Percentiles rank a stretch among this genome's conserved stretches.
Conservation (phyloP, 2,113 vertebrate genomes). For the Phyllopteryx taeniolatus region DNA sequence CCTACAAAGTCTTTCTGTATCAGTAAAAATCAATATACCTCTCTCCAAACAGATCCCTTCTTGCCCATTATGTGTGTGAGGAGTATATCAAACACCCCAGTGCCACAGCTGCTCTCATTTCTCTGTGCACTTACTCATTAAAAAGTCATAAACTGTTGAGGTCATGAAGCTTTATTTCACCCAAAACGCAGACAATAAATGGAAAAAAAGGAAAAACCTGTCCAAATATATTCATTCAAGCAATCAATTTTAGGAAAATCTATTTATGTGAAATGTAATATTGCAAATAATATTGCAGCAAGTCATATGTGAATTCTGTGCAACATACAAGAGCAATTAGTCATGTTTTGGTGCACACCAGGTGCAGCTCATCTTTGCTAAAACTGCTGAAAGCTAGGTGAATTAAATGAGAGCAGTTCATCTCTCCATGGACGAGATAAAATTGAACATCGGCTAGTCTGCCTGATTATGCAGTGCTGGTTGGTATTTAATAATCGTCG, state of each 20-base stretch:
- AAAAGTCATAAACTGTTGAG: conserved; percentile 23
- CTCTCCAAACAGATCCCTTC: conserved; percentile 31
- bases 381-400: conserved; percentile 50
- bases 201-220: conserved; percentile 32
- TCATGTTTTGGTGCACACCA: conserved; percentile 68
- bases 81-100: conserved; percentile 21
- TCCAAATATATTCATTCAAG: conserved; percentile 21
- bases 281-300: conserved; percentile 20
- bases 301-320: conserved; percentile 28
- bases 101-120: not conserved
- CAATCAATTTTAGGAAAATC: conserved; percentile 11
- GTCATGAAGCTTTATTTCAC: conserved; percentile 53
- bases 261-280: conserved; percentile 21
- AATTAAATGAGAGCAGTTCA: conserved; percentile 41
- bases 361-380: conserved; percentile 68
- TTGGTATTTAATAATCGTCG: conserved; percentile 37
- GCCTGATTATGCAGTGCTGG: conserved; percentile 7
- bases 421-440: conserved; percentile 70
- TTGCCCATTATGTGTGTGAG: conserved; percentile 20
- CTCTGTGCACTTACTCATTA: conserved; percentile 33
- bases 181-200: conserved; percentile 30
- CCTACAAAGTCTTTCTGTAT: conserved; percentile 40
- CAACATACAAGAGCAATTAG: conserved; percentile 47
- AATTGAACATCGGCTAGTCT: conserved; percentile 12
- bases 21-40: conserved; percentile 55